Evolutionary conservation across 2,113 vertebrate species (phyloP), one percentile per base, ranked within the genome.

Genomic region (Acanthisitta chloris): DNA sequence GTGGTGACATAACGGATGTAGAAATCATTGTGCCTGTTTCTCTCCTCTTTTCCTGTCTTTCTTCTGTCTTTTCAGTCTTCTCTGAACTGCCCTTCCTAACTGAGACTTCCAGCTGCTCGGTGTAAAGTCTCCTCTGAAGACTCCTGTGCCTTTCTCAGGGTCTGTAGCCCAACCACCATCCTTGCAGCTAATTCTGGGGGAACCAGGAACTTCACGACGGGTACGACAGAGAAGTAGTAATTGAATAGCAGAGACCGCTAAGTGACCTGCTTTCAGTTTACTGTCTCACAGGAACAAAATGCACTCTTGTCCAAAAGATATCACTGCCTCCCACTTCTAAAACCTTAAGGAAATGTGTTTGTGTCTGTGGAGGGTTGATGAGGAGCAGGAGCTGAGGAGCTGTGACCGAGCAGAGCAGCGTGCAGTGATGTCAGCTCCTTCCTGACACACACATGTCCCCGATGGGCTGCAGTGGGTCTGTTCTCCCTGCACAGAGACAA

Each of bases 41-140:
- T 40, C 49, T 92, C 19, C 36, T 88, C 16, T 57, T 67, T 67
- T 86, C 42, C 51, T 74, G 12, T 88, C 91, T 89, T 3, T 93
- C 69, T 97, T 21, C 67, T 96, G 64, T 95, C 82, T 90, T 93
- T 93, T 78, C 93, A 93, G 67, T 74, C 81, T 82, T 61, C 79
- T 94, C 72, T 93, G 81, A 55, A 24, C 67, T 81, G 81, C 70
- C 38, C 64, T 80, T 86, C 42, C 0, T 45, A 82, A 52, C 58
- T 52, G 83, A 89, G 72, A 66, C 67, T 83, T 59, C 45, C 72
- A 83, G 46, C 77, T 93, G 42, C 73, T 65, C 5, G 12, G 58
- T 78, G 45, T 58, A 82, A 72, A 65, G 54, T 34, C 46, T 84
- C 54, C 40, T 83, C 33, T 7, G 23, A 57, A 80, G 5, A 40